Conservation (phyloP, 2,113 vertebrate genomes). For the Phalacrocorax carbo region DNA sequence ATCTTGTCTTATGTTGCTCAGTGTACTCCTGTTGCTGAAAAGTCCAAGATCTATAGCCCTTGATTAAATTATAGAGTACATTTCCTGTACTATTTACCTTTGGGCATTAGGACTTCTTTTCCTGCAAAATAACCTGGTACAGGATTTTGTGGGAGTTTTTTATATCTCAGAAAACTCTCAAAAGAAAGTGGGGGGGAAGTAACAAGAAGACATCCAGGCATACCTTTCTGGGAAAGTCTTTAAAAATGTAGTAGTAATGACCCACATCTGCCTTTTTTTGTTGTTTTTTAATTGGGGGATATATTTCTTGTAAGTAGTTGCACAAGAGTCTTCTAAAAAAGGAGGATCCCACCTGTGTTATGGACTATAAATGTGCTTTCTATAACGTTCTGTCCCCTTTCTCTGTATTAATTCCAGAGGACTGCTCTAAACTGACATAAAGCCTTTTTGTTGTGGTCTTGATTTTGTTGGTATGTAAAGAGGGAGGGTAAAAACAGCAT, state of each 20-base stretch:
- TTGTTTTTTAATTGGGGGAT: background rate
- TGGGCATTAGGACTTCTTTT: background rate
- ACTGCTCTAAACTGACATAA: background rate
- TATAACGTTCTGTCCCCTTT: background rate
- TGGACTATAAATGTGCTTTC: background rate
- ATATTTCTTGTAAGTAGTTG: background rate
- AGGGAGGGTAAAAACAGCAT: background rate
- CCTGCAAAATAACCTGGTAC: background rate
- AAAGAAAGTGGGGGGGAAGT: background rate
- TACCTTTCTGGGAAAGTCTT: background rate
- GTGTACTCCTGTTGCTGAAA: background rate
- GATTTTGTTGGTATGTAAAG: background rate
- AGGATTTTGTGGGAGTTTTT: background rate
- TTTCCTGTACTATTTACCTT: conserved; percentile 22
- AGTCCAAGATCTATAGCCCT: background rate
- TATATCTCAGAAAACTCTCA: background rate
- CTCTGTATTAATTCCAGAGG: background rate
- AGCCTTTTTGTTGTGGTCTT: background rate
- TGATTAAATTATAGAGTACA: background rate
- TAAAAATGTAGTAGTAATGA: background rate
- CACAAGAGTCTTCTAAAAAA: background rate
- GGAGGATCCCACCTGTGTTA: background rate
- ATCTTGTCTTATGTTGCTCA: background rate
- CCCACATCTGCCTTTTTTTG: background rate
- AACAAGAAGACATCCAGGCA: background rate